Percentiles rank a stretch among this genome's conserved stretches.
phyloP scores from a whole-genome alignment of 2,113 vertebrate species.

The Sisor rabdophorus region DNA sequence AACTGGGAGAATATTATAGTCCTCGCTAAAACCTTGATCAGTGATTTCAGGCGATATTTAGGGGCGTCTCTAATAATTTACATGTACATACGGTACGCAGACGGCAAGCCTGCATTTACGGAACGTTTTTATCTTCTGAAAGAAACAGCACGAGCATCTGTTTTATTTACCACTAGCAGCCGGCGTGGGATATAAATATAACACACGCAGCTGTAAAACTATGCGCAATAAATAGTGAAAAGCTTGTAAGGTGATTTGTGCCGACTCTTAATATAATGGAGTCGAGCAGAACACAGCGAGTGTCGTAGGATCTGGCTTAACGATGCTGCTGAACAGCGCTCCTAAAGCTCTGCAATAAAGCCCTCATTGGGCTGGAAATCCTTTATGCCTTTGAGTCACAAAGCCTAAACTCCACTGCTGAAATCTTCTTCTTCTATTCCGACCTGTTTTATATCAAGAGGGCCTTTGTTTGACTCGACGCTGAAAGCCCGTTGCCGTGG shows the following conservation, averaged over 20 bases:
- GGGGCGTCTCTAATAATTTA: background rate
- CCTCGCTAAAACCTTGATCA: too few relatives aligned
- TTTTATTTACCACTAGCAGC: background rate
- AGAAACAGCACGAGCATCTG: background rate
- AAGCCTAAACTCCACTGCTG: background rate
- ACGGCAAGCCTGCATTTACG: background rate
- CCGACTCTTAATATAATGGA: background rate
- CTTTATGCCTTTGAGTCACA: background rate
- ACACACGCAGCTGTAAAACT: background rate
- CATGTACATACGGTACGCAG: background rate
- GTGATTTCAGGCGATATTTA: too few relatives aligned
- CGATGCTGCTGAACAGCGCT: background rate
- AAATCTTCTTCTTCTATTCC: background rate
- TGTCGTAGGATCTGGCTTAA: background rate
- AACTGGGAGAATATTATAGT: too few relatives aligned
- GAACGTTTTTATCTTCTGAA: background rate
- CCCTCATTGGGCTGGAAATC: background rate
- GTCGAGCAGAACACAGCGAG: background rate
- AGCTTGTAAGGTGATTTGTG: background rate
- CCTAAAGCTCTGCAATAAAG: background rate
- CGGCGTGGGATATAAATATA: background rate
- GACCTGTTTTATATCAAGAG: background rate
- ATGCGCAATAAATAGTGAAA: background rate
- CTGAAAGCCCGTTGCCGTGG: background rate
- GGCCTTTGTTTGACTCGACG: background rate